A percentile compares a stretch with the other conserved stretches of the same genome.
Conservation (phyloP, 1,140 invertebrate genomes). For the Stenopsyche tienmushanensis region DNA sequence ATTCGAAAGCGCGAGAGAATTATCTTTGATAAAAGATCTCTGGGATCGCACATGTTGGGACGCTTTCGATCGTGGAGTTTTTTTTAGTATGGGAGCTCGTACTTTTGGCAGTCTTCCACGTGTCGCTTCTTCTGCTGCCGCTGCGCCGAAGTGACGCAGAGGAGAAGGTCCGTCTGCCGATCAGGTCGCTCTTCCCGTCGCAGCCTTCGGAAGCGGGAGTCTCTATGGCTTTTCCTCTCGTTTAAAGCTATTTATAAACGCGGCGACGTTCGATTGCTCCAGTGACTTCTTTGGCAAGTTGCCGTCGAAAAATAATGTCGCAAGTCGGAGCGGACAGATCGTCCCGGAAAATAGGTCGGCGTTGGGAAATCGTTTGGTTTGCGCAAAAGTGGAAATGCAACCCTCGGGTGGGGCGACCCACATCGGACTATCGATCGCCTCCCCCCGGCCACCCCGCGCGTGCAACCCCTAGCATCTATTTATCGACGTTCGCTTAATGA, state of each 20-base stretch:
- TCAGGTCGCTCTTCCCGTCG: too few species aligned
- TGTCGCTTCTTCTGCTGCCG: not conserved
- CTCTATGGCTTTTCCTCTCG: not conserved
- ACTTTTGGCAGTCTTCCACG: not conserved
- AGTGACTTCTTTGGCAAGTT: not conserved
- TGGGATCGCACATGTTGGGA: not conserved
- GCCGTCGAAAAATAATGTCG: too few species aligned
- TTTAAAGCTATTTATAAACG: not conserved
- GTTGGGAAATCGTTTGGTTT: too few species aligned
- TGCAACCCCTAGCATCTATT: conserved; percentile 4
- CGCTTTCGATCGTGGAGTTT: not conserved
- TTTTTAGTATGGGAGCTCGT: not conserved
- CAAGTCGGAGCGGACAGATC: too few species aligned
- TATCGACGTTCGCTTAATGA: too few species aligned
- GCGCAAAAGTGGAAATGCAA: too few species aligned
- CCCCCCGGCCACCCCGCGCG: conserved; percentile 5
- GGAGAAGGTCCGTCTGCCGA: too few species aligned
- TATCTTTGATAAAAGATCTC: not conserved
- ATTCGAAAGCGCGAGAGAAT: not conserved
- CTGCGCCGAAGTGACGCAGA: too few species aligned
- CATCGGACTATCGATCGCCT: conserved; percentile 24
- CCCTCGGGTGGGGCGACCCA: conserved; percentile 12
- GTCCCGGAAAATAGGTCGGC: not conserved
- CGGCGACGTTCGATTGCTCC: not conserved
- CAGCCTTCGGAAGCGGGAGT: not conserved